These are phyloP conservation scores for Camponotus pennsylvanicus DNA, from an alignment of 1,140 invertebrate genomes.

Conservation along the genomic window DNA sequence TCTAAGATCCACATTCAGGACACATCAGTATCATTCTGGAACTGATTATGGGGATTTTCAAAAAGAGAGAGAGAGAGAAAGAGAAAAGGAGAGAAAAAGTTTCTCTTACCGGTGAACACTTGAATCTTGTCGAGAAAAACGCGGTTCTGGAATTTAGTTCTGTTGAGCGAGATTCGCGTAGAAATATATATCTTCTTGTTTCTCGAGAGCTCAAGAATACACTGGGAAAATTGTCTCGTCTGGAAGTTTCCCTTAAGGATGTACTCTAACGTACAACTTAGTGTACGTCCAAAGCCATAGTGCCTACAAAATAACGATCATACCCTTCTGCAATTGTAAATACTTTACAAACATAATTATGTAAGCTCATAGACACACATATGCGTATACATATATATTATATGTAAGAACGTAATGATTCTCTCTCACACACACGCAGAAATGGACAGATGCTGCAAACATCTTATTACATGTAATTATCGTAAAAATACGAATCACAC, in stretches of 20 bases:
- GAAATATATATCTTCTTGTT: slow-evolving; percentile 53
- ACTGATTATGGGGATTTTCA: slow-evolving; percentile 81
- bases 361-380: slow-evolving; percentile 59
- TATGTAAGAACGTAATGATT: slow-evolving; percentile 22
- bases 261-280: slow-evolving; percentile 85
- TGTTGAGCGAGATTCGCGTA: slow-evolving; percentile 19
- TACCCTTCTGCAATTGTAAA: slow-evolving; percentile 85
- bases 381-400: slow-evolving; percentile 74
- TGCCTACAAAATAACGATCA: slow-evolving; percentile 85
- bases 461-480: slow-evolving; percentile 74
- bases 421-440: slow-evolving; percentile 45
- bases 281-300: slow-evolving; percentile 87
- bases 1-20: slow-evolving; percentile 82
- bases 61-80: slow-evolving; percentile 66
- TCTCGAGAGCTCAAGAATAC: slow-evolving; percentile 58
- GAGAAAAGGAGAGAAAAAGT: slow-evolving; percentile 64
- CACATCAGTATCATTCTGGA: slow-evolving; percentile 78
- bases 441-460: slow-evolving; percentile 67
- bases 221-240: slow-evolving; percentile 63
- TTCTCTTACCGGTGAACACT: slow-evolving; percentile 47
- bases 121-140: slow-evolving; percentile 30
- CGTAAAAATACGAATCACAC: slow-evolving; percentile 66
- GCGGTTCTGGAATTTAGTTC: slow-evolving; percentile 27
- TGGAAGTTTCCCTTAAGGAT: slow-evolving; percentile 83
- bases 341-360: slow-evolving; percentile 81